Evolutionary conservation across 2,113 vertebrate species (phyloP).

Genomic region (Sinocyclocheilus anshuiensis): DNA sequence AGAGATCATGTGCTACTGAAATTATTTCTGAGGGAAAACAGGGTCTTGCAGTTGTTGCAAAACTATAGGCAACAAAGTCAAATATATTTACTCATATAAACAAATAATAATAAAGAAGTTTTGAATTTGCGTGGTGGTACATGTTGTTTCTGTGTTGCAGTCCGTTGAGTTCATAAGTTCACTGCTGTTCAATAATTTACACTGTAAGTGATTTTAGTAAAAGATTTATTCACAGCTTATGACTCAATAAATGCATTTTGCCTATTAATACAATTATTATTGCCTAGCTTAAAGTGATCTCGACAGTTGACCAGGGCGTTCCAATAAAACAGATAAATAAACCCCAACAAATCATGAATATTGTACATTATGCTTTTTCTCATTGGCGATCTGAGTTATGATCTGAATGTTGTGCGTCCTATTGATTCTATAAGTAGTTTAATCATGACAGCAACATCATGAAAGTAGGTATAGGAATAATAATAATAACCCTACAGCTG

Average conservation of each 20-base stretch:
- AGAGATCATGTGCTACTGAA: conserved; percentile 8
- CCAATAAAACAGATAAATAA: conserved; percentile 18
- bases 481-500: background rate
- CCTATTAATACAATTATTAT: conserved; percentile 40
- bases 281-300: conserved; percentile 21
- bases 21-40: background rate
- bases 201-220: background rate
- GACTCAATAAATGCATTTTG: conserved; percentile 28
- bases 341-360: background rate
- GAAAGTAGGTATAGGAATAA: background rate
- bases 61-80: background rate
- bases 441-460: conserved; percentile 13
- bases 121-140: background rate
- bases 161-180: background rate
- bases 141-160: background rate
- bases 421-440: background rate
- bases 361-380: conserved; percentile 1
- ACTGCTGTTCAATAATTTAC: conserved; percentile 5
- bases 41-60: background rate
- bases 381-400: background rate
- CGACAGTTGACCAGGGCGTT: conserved; percentile 38
- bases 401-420: background rate
- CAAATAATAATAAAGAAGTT: background rate
- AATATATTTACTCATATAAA: background rate
- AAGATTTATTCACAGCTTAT: conserved; percentile 20